Conservation (phyloP, 2,113 vertebrate genomes). For the Castor canadensis region DNA sequence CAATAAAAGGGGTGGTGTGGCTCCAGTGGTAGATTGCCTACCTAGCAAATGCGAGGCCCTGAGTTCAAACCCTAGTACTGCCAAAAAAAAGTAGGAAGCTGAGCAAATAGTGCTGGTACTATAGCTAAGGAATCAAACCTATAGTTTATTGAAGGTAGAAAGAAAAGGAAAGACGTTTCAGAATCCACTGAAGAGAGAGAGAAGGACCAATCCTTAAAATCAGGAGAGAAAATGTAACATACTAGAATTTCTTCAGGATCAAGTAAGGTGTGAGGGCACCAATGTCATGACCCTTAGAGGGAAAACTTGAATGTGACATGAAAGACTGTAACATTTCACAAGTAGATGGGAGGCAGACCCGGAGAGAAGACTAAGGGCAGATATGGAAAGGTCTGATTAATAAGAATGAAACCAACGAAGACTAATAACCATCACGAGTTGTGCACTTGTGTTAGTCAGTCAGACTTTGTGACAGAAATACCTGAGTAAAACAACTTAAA, state of each 20-base stretch:
- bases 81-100: no score
- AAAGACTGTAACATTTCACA: background rate
- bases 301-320: background rate
- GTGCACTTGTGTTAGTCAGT: background rate
- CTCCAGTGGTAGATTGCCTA: no score
- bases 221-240: background rate
- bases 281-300: background rate
- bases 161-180: background rate
- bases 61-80: no score
- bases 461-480: no score
- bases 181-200: background rate
- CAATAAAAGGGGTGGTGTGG: no score
- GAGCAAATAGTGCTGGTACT: background rate
- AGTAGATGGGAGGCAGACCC: background rate
- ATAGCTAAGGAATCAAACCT: background rate
- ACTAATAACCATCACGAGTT: background rate
- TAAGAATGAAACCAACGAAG: background rate
- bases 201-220: background rate
- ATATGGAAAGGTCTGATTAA: background rate
- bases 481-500: no score
- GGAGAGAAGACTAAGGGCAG: background rate
- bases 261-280: background rate
- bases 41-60: no score
- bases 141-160: background rate
- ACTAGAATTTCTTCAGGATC: background rate